These are phyloP conservation scores for Allophyes oxyacanthae DNA, from an alignment of 2,888 invertebrate genomes.

Conservation along the genomic window DNA sequence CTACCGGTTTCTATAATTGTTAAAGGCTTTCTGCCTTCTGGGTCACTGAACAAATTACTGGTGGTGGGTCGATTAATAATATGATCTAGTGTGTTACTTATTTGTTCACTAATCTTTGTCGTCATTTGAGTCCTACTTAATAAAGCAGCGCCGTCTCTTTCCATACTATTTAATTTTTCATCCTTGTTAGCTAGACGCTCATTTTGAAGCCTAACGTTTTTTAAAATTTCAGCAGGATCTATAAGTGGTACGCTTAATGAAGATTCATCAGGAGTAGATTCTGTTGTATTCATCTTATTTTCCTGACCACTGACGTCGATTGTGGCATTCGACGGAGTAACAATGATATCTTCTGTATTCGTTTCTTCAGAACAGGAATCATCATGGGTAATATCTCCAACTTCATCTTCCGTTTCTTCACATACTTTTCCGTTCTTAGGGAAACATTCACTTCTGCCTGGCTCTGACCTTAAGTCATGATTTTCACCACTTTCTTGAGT, in stretches of 20 bases:
- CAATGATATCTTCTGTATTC: constrained; percentile 34
- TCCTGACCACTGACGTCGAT: constrained; percentile 1
- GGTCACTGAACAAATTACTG: constrained; percentile 26
- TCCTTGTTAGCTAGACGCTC: constrained; percentile 67
- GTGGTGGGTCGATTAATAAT: constrained; percentile 62
- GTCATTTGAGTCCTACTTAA: constrained; percentile 62
- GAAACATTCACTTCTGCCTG: constrained; percentile 70
- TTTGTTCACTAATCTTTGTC: constrained; percentile 57
- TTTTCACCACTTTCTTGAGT: constrained; percentile 76
- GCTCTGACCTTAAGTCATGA: constrained; percentile 65
- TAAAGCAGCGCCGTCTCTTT: constrained; percentile 59
- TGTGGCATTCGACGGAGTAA: constrained; percentile 4
- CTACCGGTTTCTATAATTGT: not conserved
- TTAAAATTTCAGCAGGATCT: constrained; percentile 67
- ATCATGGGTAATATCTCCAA: constrained; percentile 75
- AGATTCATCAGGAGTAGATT: constrained; percentile 18
- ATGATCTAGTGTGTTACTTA: constrained; percentile 62
- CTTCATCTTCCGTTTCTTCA: constrained; percentile 81
- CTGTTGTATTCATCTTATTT: not conserved
- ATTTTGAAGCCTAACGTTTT: constrained; percentile 63
- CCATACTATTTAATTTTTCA: constrained; percentile 64
- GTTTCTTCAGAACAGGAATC: constrained; percentile 66
- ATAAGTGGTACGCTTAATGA: constrained; percentile 41
- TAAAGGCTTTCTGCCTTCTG: constrained; percentile 1
- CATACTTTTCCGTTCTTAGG: constrained; percentile 67